These are phyloP conservation scores for Drosophila subpulchrella DNA, from an alignment of 1,140 invertebrate genomes.

Conservation along the genomic window DNA sequence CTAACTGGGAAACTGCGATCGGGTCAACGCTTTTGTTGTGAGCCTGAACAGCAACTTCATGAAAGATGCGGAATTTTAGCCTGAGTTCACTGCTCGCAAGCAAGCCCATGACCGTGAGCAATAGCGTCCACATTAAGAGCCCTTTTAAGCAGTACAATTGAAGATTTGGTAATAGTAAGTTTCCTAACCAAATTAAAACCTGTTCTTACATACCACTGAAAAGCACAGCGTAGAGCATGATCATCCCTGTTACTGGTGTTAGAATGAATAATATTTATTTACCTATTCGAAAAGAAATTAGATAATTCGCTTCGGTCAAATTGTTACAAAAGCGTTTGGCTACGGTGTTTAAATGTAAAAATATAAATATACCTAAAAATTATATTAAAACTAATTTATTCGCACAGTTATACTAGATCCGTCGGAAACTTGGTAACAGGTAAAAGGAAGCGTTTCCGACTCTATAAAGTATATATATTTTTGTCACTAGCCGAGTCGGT, in stretches of 20 bases:
- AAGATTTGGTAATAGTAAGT: neutral
- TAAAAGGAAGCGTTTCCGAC: too few species aligned
- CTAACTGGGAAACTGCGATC: neutral
- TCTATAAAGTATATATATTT: too few species aligned
- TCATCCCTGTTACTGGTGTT: neutral
- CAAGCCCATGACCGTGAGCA: neutral
- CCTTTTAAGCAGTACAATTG: neutral
- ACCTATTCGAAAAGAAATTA: neutral
- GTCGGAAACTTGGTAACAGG: neutral
- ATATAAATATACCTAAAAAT: too few species aligned
- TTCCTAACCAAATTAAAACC: neutral
- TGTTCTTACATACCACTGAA: neutral
- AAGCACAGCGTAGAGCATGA: neutral
- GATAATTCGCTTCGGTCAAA: neutral
- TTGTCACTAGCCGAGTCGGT: too few species aligned
- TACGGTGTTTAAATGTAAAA: neutral
- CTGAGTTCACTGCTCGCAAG: neutral
- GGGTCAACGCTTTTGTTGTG: neutral
- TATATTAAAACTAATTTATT: too few species aligned
- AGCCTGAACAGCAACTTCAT: constrained; percentile 3
- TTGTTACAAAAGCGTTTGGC: neutral
- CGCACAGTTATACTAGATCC: too few species aligned
- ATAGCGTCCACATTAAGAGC: neutral
- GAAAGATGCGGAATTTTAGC: neutral
- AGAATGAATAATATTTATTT: neutral